Conservation (phyloP, 1,140 invertebrate species). For the Cardiocondyla obscurior region DNA sequence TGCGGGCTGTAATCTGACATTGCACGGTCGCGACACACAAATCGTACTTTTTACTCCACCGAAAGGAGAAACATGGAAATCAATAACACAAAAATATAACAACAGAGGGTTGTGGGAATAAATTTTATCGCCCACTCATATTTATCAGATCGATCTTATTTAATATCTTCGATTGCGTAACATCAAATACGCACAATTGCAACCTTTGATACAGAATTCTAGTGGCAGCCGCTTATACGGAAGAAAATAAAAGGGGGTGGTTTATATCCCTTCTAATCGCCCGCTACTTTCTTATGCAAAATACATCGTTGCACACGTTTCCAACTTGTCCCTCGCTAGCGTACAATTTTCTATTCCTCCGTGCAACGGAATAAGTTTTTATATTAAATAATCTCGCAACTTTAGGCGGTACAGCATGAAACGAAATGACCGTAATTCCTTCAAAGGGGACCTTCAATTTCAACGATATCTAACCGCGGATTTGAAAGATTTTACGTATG, state of each 20-base stretch:
- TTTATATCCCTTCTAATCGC: background rate
- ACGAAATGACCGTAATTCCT: slow-evolving; percentile 26
- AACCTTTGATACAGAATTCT: background rate
- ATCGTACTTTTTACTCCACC: background rate
- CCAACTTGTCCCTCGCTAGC: background rate
- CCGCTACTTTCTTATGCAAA: slow-evolving; percentile 11
- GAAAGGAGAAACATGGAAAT: background rate
- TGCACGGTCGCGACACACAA: background rate
- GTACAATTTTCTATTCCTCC: background rate
- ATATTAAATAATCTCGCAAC: background rate
- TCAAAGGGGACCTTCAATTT: background rate
- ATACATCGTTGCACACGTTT: background rate
- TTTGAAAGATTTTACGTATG: background rate
- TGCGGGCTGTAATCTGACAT: background rate
- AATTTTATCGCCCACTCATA: background rate
- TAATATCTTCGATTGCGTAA: background rate
- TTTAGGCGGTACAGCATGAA: background rate
- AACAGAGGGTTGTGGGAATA: background rate
- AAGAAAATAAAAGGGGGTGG: background rate
- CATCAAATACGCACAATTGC: background rate
- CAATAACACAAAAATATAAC: background rate
- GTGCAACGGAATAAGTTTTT: background rate
- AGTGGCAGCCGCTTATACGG: background rate
- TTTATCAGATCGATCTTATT: background rate
- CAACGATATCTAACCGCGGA: background rate